phyloP scores from a whole-genome alignment of 30 jellyfish, hydroid and myxozoan species.

The Nemopilema nomurai region DNA sequence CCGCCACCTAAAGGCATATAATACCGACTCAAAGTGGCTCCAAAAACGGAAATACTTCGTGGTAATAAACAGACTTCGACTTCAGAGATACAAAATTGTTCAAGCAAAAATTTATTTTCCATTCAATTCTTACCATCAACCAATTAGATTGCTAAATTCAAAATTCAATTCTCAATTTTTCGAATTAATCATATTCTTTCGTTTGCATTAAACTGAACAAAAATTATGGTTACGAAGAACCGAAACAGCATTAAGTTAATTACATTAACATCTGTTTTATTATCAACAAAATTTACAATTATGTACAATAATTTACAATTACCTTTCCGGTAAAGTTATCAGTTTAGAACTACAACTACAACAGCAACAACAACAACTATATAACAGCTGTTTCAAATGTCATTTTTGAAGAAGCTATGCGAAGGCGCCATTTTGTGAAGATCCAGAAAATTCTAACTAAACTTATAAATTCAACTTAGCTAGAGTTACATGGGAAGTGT shows the following conservation, averaged over 20 bases:
- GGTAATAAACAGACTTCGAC: not conserved
- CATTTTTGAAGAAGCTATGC: too few relatives aligned
- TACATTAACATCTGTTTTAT: not conserved
- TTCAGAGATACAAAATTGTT: too few relatives aligned
- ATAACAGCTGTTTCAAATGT: not conserved
- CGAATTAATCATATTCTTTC: not conserved
- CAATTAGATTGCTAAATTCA: not conserved
- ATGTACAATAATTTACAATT: slow-evolving; percentile 5
- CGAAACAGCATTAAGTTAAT: not conserved
- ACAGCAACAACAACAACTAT: slow-evolving; percentile 4
- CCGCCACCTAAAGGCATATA: too few relatives aligned
- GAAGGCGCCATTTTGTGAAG: too few relatives aligned
- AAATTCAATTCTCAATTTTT: too few relatives aligned
- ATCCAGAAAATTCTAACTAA: too few relatives aligned
- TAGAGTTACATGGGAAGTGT: too few relatives aligned
- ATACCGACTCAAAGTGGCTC: too few relatives aligned
- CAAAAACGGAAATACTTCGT: not conserved
- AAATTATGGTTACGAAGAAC: not conserved
- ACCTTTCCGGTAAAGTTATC: not conserved
- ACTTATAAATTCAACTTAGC: too few relatives aligned
- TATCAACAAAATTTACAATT: slow-evolving; percentile 25
- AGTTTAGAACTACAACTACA: not conserved
- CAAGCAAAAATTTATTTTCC: not conserved
- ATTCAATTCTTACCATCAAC: not conserved
- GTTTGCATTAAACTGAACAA: not conserved